phyloP scores from a whole-genome alignment of 1,140 invertebrate species.

The Aphelenchoides besseyi region DNA sequence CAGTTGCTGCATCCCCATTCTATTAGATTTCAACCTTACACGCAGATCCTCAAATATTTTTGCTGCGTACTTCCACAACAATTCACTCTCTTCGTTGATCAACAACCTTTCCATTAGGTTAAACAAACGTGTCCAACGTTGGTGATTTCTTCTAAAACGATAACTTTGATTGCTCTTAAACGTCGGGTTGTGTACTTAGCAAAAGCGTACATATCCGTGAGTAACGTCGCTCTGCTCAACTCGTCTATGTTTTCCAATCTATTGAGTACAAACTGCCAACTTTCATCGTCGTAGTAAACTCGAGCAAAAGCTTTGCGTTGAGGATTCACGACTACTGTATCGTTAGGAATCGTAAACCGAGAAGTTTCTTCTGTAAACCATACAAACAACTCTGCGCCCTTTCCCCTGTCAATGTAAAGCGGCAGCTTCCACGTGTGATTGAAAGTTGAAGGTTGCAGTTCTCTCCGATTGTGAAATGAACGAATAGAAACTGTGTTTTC shows the following conservation, averaged over 20 bases:
- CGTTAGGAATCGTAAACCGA: not conserved
- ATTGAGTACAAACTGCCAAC: not conserved
- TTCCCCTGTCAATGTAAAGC: not conserved
- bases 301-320: not conserved
- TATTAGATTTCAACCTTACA: not conserved
- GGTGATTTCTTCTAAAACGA: too few relatives aligned
- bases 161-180: too few relatives aligned
- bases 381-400: not conserved
- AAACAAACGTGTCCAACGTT: too few relatives aligned
- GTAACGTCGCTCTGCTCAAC: not conserved
- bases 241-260: not conserved
- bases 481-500: not conserved
- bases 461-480: not conserved
- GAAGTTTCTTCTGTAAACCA: not conserved
- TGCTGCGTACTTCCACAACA: not conserved
- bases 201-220: constrained; percentile 3
- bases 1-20: not conserved
- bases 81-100: not conserved
- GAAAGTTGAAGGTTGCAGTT: not conserved
- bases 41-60: not conserved
- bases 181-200: not conserved
- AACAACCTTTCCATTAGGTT: not conserved
- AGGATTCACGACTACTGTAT: not conserved
- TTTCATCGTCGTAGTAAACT: not conserved
- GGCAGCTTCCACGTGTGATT: not conserved